Percentiles rank a stretch among this genome's conserved stretches.
Conservation (phyloP, 2,888 invertebrate genomes). For the Euclidia mi region DNA sequence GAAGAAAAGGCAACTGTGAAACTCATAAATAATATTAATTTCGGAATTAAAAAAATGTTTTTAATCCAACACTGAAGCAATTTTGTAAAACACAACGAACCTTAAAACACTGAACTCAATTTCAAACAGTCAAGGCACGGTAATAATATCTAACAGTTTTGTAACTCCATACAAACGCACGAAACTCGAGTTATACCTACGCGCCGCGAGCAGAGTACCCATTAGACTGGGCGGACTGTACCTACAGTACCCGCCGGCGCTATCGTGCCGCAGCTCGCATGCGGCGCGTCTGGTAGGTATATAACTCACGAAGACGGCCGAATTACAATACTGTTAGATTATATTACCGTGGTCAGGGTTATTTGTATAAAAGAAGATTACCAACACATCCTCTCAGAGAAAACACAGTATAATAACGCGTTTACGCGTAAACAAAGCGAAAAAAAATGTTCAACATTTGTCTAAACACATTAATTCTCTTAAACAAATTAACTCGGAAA, state of each 20-base stretch:
- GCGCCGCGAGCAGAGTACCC: too few species aligned
- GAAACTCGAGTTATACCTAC: too few species aligned
- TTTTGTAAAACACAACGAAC: slow-evolving; percentile 40
- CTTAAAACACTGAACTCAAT: slow-evolving; percentile 50
- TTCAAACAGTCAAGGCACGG: slow-evolving; percentile 45
- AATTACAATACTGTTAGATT: too few species aligned
- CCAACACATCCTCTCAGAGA: slow-evolving; percentile 42
- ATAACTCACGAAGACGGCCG: too few species aligned
- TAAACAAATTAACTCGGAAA: slow-evolving; percentile 72
- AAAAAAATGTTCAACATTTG: slow-evolving; percentile 64
- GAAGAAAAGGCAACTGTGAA: not conserved
- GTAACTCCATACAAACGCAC: too few species aligned
- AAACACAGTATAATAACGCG: slow-evolving; percentile 56
- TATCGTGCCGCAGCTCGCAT: too few species aligned
- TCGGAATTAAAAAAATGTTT: not conserved
- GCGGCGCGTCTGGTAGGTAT: too few species aligned
- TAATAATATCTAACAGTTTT: too few species aligned
- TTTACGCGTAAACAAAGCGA: slow-evolving; percentile 62
- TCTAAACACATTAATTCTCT: slow-evolving; percentile 73
- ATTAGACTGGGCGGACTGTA: too few species aligned
- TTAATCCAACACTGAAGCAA: slow-evolving; percentile 22
- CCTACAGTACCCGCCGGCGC: too few species aligned
- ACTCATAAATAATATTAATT: slow-evolving; percentile 5
- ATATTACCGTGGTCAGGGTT: too few species aligned
- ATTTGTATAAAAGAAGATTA: slow-evolving; percentile 54